Base-by-base conservation (phyloP, 2,797 vertebrate genomes). In the Pipistrellus kuhlii region DNA sequence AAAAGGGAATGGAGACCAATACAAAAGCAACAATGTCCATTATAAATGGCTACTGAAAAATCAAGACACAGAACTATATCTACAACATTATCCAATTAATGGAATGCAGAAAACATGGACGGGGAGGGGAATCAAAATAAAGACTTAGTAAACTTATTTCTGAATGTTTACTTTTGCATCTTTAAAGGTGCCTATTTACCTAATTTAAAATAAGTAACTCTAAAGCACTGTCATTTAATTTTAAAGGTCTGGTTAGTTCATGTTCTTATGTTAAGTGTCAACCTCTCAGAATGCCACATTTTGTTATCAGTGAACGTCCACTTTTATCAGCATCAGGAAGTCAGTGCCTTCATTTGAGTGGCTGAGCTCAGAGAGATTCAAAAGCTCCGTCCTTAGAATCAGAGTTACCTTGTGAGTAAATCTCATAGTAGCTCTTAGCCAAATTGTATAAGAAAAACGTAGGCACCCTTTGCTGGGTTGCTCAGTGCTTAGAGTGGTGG, bases 111-210 rank as follows among this genome's bases (percentile, higher is more conserved):
- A 77, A 85, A 51, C n/a, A 18, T 55, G n/a, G 13, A 27, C 7
- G 11, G 15, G 20, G 3, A 1, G 27, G 8, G 38, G 30, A 8
- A 55, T 30, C 14, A 27, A 68, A 76, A 59, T 4, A 86, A 72
- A 93, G 72, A 55, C 35, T 83, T 71, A 78, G 55, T 69, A 46
- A 89, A 69, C 6, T 76, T 64, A 51, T 81, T 90, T 68, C 71
- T 77, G 38, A 93, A 81, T 59, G 2, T 1, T 44, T 90, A 32
- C 51, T 77, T 91, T 84, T 84, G 59, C 32, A 77, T 57, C 44
- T 91, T 85, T 55, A 78, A 89, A 64, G 11, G 6, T 38, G 38
- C 64, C 69, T 64, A 14, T 81, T 76, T 94, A 84, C 53, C 9
- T 72, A 64, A 62, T 38, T 84, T 53, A 85, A 80, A 76, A 76